Evolutionary conservation across 2,113 vertebrate genomes (phyloP).

Genomic region (Nansenia antarctica): DNA sequence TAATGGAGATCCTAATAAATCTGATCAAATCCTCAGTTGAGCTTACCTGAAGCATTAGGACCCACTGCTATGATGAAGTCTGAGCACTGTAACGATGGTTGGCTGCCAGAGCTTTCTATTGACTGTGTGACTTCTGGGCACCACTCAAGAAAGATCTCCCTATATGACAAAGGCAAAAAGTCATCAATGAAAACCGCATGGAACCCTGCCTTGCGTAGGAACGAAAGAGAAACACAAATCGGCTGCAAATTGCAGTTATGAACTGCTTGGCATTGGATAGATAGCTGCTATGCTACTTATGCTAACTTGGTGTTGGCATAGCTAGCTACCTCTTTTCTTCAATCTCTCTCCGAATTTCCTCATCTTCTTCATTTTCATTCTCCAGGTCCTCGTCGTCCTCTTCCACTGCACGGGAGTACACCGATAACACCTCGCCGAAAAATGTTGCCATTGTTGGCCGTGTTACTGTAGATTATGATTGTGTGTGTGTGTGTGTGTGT

Average conservation of each 20-base stretch:
- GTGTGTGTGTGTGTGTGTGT: too few species aligned
- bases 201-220: too few species aligned
- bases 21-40: background rate
- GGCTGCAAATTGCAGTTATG: background rate
- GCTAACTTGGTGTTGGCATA: background rate
- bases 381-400: constrained; percentile 63
- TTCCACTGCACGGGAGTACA: constrained; percentile 75
- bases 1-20: too few species aligned
- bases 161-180: constrained; percentile 19
- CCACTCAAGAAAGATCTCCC: constrained; percentile 67
- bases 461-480: background rate
- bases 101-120: constrained; percentile 40
- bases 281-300: background rate
- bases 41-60: constrained; percentile 72
- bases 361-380: constrained; percentile 70
- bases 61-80: constrained; percentile 73
- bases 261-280: background rate
- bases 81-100: constrained; percentile 59
- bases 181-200: too few species aligned
- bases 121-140: constrained; percentile 43
- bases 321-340: constrained; percentile 56
- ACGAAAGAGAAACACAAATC: background rate
- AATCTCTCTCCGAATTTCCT: constrained; percentile 68
- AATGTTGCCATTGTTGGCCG: constrained; percentile 73
- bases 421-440: constrained; percentile 77